A percentile compares a stretch with the other conserved stretches of the same genome.
Evolutionary conservation across 2,888 invertebrate species (phyloP).

Genomic region (Aleiodes alternator): DNA sequence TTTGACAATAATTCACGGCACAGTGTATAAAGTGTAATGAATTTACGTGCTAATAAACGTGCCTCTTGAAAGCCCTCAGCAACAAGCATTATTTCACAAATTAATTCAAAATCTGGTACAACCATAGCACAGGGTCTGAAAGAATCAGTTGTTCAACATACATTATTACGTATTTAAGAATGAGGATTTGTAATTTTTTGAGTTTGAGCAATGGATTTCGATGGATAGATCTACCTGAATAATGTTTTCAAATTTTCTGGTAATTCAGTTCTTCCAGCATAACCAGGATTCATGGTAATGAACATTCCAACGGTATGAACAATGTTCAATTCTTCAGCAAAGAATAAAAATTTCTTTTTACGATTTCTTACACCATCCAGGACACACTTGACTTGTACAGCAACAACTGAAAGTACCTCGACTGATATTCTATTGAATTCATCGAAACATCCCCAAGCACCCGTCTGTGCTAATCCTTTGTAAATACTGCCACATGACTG

Average conservation of each 20-base stretch:
- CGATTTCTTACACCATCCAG: constrained; percentile 91
- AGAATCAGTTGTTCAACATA: too few species aligned
- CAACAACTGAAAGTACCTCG: constrained; percentile 95
- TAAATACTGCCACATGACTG: constrained; percentile 94
- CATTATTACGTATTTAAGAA: too few species aligned
- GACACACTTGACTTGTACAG: constrained; percentile 92
- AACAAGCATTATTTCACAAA: constrained; percentile 97
- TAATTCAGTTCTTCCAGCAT: constrained; percentile 92
- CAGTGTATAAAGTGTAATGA: constrained; percentile 93
- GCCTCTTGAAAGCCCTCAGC: constrained; percentile 97
- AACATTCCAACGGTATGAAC: constrained; percentile 91
- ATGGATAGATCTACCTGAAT: constrained; percentile 72
- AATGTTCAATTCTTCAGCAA: constrained; percentile 87
- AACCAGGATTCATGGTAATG: constrained; percentile 98
- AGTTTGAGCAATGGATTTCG: background rate
- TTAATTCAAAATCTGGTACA: constrained; percentile 96
- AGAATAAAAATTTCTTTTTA: constrained; percentile 88
- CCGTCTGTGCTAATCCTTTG: constrained; percentile 96
- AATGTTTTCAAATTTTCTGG: constrained; percentile 85
- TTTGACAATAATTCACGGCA: constrained; percentile 94
- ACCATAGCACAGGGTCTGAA: constrained; percentile 97
- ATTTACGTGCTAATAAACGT: constrained; percentile 91
- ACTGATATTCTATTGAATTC: constrained; percentile 97
- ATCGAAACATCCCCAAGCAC: constrained; percentile 98
- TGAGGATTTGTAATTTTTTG: too few species aligned